Conservation (phyloP, 2,888 invertebrate genomes). For the Sericinus montela region DNA sequence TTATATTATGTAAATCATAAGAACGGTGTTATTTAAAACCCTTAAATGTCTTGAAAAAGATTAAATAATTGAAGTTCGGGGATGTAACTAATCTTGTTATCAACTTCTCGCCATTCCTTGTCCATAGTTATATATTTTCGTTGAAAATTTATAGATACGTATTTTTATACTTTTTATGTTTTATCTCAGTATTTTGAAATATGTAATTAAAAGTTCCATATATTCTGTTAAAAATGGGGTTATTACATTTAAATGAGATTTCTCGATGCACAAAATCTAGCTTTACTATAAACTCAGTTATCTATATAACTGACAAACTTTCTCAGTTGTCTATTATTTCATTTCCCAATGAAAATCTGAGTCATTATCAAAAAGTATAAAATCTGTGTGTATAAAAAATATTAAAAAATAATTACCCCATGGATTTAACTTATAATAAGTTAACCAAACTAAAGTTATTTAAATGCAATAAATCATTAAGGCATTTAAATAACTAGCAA, state of each 20-base stretch:
- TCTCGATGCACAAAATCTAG: slow-evolving; percentile 2
- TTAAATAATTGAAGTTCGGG: neutral
- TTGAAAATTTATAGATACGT: slow-evolving; percentile 32
- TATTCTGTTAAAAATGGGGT: slow-evolving; percentile 8
- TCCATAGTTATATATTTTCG: slow-evolving; percentile 39
- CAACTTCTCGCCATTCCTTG: slow-evolving; percentile 55
- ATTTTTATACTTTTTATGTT: slow-evolving; percentile 32
- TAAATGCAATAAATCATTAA: too few relatives aligned
- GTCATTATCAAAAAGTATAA: neutral
- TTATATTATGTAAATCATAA: too few relatives aligned
- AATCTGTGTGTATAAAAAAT: neutral
- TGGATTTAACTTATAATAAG: neutral
- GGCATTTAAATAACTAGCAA: too few relatives aligned
- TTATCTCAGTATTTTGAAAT: slow-evolving; percentile 22
- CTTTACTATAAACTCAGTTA: neutral
- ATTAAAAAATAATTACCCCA: slow-evolving; percentile 4
- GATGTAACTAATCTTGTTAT: slow-evolving; percentile 29
- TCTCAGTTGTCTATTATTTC: too few relatives aligned
- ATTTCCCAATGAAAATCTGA: neutral
- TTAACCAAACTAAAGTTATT: too few relatives aligned
- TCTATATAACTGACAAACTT: too few relatives aligned
- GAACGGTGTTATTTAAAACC: too few relatives aligned
- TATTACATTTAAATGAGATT: neutral
- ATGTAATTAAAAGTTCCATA: slow-evolving; percentile 6
- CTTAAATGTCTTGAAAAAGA: neutral